phyloP scores from a whole-genome alignment of 92 coral and sea anemone genomes.

The Phenganax subtilis region DNA sequence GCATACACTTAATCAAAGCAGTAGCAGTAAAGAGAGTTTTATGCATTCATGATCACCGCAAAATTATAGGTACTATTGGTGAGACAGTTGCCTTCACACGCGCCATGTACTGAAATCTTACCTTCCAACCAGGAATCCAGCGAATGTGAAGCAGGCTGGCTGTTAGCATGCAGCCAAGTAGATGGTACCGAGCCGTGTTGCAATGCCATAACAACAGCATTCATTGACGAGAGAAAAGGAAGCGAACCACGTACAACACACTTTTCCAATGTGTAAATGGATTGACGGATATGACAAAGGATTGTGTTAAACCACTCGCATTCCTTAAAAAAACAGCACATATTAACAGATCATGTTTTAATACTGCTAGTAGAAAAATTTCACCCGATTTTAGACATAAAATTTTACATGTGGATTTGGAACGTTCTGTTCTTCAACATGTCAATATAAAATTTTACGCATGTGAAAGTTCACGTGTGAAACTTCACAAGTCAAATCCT shows the following conservation, averaged over 20 bases:
- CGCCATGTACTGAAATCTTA: slow-evolving; percentile 19
- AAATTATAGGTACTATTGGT: not conserved
- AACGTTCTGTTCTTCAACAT: no score
- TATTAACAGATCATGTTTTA: not conserved
- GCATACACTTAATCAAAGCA: no score
- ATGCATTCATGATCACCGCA: not conserved
- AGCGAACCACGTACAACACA: slow-evolving; percentile 77
- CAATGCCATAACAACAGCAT: slow-evolving; percentile 58
- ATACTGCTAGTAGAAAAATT: not conserved
- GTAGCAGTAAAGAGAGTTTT: not conserved
- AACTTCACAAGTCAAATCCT: no score
- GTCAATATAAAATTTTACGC: no score
- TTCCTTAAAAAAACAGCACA: slow-evolving; percentile 51
- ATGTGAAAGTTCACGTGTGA: no score
- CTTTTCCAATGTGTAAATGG: slow-evolving; percentile 74
- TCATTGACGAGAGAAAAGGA: slow-evolving; percentile 66
- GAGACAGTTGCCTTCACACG: not conserved
- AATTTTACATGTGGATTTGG: no score
- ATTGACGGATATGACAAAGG: slow-evolving; percentile 74
- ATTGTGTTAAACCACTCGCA: slow-evolving; percentile 94
- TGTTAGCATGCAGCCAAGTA: slow-evolving; percentile 77
- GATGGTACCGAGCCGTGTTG: slow-evolving; percentile 68
- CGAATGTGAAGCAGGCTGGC: slow-evolving; percentile 85
- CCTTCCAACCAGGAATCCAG: slow-evolving; percentile 83
- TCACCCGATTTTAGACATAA: no score